Conservation (phyloP, 37 sponge, comb jelly and placozoan species). For the Theonella swinhoei region DNA sequence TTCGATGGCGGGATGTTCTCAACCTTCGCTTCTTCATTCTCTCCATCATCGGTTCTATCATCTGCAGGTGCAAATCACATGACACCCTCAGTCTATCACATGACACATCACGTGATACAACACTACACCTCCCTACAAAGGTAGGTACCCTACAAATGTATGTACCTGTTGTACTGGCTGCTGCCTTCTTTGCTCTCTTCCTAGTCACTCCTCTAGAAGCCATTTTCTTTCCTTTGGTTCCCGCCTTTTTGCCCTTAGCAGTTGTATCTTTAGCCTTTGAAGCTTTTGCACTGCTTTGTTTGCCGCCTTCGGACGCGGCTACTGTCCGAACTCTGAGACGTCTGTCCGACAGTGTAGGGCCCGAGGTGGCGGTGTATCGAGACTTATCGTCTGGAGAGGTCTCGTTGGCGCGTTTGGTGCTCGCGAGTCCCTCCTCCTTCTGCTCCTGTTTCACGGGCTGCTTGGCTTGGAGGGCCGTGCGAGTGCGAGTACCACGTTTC, state of each 20-base stretch:
- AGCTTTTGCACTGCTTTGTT: constrained; percentile 4
- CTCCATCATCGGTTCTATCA: too few species aligned
- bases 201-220: background rate
- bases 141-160: too few species aligned
- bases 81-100: too few species aligned
- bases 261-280: background rate
- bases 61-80: too few species aligned
- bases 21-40: background rate
- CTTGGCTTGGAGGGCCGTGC: background rate
- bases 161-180: too few species aligned
- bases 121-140: too few species aligned
- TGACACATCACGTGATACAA: too few species aligned
- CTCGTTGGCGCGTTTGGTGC: too few species aligned
- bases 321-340: too few species aligned
- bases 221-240: background rate
- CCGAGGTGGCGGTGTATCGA: too few species aligned
- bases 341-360: too few species aligned
- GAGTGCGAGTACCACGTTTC: background rate
- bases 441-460: background rate
- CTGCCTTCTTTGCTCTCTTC: constrained; percentile 17
- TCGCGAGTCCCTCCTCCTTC: background rate
- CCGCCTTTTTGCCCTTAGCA: background rate
- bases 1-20: constrained; percentile 10
- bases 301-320: background rate
- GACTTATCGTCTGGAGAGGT: too few species aligned